phyloP scores from a whole-genome alignment of 1,140 invertebrate genomes.

The Pantala flavescens region DNA sequence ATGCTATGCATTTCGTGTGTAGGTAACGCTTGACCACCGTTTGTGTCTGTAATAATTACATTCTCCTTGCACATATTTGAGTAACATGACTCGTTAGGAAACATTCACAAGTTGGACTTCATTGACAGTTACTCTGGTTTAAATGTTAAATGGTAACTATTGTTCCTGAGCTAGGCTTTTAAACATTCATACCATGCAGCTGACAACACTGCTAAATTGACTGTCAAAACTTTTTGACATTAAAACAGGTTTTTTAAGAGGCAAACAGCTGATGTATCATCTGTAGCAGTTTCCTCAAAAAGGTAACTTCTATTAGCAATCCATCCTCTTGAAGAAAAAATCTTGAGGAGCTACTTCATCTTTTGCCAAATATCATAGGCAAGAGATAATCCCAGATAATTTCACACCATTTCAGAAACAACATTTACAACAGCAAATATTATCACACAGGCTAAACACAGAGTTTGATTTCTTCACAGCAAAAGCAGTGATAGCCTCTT shows the following conservation, averaged over 20 bases:
- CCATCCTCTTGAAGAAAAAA: not conserved
- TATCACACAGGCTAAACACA: not conserved
- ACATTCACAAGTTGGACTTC: not conserved
- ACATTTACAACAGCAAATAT: not conserved
- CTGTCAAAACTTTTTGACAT: not conserved
- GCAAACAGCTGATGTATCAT: not conserved
- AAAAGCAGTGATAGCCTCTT: not conserved
- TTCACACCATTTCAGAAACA: not conserved
- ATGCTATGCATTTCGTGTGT: not conserved
- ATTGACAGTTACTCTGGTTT: not conserved
- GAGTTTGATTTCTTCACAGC: not conserved
- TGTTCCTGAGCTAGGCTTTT: not conserved
- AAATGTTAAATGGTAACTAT: constrained; percentile 8
- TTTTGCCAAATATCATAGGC: not conserved
- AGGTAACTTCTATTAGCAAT: not conserved
- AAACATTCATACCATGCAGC: not conserved
- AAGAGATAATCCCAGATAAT: not conserved
- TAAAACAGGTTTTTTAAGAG: not conserved
- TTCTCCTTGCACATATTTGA: not conserved
- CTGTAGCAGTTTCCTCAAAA: not conserved
- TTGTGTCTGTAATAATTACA: not conserved
- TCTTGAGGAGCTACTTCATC: no score
- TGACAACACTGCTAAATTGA: not conserved
- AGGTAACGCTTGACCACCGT: not conserved
- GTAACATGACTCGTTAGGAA: not conserved